Evolutionary conservation across 1,140 invertebrate species (phyloP).

Genomic region (Scaptomyza hsui): DNA sequence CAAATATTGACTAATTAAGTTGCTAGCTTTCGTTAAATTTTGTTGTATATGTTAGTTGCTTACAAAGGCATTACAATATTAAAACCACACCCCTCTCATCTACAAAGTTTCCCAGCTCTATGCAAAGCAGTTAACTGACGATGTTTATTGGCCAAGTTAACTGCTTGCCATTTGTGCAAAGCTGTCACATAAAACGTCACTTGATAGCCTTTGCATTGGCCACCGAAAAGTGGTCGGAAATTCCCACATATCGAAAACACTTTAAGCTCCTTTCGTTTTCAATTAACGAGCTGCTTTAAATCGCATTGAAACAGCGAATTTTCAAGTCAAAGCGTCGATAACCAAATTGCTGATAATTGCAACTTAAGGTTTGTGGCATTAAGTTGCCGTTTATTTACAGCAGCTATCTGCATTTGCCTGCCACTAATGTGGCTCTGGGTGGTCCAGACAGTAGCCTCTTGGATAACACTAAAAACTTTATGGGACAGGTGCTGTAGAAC

Average conservation of each 20-base stretch:
- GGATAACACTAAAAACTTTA: slow-evolving; percentile 18
- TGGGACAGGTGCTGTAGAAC: slow-evolving; percentile 32
- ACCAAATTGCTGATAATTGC: slow-evolving; percentile 22
- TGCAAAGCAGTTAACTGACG: slow-evolving; percentile 24
- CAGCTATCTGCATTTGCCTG: slow-evolving; percentile 28
- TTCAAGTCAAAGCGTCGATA: slow-evolving; percentile 15
- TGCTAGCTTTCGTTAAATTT: slow-evolving; percentile 22
- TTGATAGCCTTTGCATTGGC: slow-evolving; percentile 15
- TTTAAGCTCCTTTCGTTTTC: slow-evolving; percentile 55
- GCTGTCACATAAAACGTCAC: neutral
- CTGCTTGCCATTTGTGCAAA: slow-evolving; percentile 42
- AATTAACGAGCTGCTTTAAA: slow-evolving; percentile 38
- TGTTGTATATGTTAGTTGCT: slow-evolving; percentile 10
- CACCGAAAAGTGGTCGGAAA: slow-evolving; percentile 1
- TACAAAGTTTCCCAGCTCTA: neutral
- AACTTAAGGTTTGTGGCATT: slow-evolving; percentile 6
- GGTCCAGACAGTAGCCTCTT: slow-evolving; percentile 14
- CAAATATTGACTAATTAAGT: slow-evolving; percentile 21
- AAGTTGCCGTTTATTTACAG: neutral
- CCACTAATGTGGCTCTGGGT: slow-evolving; percentile 29
- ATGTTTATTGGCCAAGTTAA: slow-evolving; percentile 28
- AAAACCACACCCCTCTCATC: neutral
- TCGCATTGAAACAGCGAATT: slow-evolving; percentile 23
- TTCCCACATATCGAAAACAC: slow-evolving; percentile 38
- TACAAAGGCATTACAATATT: neutral